Percentiles rank a stretch among this genome's conserved stretches.
Conservation (phyloP, 2,113 vertebrate genomes). For the human (Homo sapiens) region DNA sequence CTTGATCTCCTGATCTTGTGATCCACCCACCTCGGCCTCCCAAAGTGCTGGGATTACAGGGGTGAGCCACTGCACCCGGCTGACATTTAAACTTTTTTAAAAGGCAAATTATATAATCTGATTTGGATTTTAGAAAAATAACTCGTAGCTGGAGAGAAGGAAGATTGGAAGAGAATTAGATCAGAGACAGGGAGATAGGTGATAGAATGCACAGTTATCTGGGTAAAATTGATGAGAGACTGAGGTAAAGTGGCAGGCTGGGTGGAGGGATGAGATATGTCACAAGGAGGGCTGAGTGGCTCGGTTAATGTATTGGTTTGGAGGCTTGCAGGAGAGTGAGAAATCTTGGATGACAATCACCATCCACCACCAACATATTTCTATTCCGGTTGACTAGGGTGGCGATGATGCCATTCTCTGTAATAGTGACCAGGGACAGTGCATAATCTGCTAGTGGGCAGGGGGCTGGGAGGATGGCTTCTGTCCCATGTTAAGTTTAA, state of each 20-base stretch:
- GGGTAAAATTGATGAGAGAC: not conserved
- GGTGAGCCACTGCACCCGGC: too few relatives aligned
- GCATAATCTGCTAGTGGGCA: not conserved
- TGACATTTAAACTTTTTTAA: not conserved
- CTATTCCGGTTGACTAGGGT: not conserved
- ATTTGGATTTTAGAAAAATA: slow-evolving; percentile 16
- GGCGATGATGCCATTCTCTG: not conserved
- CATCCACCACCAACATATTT: not conserved
- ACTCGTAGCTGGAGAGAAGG: not conserved
- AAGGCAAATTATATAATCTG: not conserved
- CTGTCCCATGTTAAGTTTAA: not conserved
- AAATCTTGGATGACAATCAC: not conserved
- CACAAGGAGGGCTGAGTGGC: not conserved
- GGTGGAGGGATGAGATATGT: not conserved
- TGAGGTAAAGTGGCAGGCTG: not conserved
- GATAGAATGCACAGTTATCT: not conserved
- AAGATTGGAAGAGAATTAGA: not conserved
- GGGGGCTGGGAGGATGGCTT: fast-evolving
- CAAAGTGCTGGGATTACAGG: too few relatives aligned
- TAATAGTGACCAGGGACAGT: not conserved
- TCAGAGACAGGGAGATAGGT: not conserved
- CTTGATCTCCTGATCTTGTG: too few relatives aligned
- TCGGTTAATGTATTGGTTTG: not conserved
- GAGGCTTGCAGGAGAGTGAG: not conserved
- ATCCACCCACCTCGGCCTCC: too few relatives aligned